Evolutionary conservation across 2,797 vertebrate genomes (phyloP).

Genomic region (Alfaro cultratus): DNA sequence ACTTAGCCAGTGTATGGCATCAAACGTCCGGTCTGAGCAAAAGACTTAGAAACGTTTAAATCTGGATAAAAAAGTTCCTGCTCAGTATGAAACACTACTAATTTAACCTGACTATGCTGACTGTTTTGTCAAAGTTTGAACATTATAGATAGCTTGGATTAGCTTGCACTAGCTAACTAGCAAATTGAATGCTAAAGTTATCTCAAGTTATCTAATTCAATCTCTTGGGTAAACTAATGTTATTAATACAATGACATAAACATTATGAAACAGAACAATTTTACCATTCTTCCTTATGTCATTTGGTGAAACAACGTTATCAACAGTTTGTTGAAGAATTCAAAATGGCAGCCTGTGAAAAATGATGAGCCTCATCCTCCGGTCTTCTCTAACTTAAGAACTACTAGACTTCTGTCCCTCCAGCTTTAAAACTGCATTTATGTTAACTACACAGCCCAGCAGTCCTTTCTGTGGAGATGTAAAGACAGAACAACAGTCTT

Average conservation of each 20-base stretch:
- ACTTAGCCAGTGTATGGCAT: not conserved
- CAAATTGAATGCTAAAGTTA: not conserved
- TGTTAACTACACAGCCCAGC: not conserved
- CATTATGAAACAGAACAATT: not conserved
- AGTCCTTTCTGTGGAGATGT: not conserved
- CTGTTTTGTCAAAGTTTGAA: not conserved
- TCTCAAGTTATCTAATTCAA: no score
- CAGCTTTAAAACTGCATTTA: not conserved
- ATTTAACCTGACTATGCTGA: not conserved
- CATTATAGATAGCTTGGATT: not conserved
- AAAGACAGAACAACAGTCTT: slow-evolving; percentile 20
- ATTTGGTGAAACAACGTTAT: not conserved
- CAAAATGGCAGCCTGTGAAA: not conserved
- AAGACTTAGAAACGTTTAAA: not conserved
- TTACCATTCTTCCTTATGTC: not conserved
- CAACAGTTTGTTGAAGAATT: not conserved
- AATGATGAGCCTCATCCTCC: not conserved
- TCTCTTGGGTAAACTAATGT: not conserved
- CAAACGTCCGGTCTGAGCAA: not conserved
- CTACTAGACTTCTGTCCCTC: not conserved
- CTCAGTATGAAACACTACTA: not conserved
- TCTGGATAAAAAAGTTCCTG: not conserved
- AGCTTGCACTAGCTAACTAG: not conserved
- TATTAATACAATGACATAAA: not conserved
- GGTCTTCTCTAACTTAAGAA: not conserved